Evolutionary conservation across 2,888 invertebrate genomes (phyloP), one percentile per base, ranked within the genome.

Genomic region (Microctonus aethiopoides): DNA sequence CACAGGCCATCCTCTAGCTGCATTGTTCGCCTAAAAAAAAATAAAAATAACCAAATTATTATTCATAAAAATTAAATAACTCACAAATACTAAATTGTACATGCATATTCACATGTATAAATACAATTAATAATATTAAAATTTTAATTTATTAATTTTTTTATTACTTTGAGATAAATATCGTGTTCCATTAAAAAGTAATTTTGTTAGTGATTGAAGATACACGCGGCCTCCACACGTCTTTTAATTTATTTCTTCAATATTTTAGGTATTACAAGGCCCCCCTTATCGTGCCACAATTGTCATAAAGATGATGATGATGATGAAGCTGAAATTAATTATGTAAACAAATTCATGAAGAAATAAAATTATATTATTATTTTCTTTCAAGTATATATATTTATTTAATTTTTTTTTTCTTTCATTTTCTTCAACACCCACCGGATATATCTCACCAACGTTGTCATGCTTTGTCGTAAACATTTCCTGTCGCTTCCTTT

Each of bases 1-100:
- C 77, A 79, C 73, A 75, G 75, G 75, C 78, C 80, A 81, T 81
- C 76, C 71, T 80, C 69, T 71, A 63, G 52, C 52, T 72, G 71
- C 74, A 72, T 73, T 72, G 66, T 67, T 67, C 72, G 71, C 72
- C 74, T 79, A 77, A 71, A 74, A 29, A 13, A 68, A 71, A 4
- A n/a, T n/a, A n/a, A n/a, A n/a, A n/a, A n/a, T n/a, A n/a, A n/a
- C n/a, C n/a, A 61, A 64, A 57, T 1, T 13, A 11, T 29, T 29
- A 2, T 5, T 54, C 11, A 0, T 54, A 13, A 54, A n/a, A 54
- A 9, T 54, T 13, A 24, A 10, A 54, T 46, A 16, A 46, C 5
- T 46, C 7, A 46, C 16, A 46, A 16, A 46, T 20, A 46, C 7
- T 7, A 0, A 20, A 6, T 16, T n/a, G 46, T 16, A 39, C 34